Evolutionary conservation across 92 coral and sea anemone genomes (phyloP), one percentile per base, ranked within the genome.

Genomic region (Actinostola sp.): DNA sequence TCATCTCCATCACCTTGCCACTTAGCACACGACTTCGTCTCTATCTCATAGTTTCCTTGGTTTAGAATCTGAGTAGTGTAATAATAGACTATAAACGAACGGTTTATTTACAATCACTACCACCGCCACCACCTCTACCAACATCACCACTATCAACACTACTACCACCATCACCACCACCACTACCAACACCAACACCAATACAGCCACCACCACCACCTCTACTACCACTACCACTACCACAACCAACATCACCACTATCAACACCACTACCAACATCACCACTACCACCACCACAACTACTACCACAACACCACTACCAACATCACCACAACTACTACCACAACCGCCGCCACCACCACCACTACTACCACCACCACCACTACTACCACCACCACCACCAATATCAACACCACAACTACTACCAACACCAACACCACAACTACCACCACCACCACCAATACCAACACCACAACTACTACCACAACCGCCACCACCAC

Each of bases 21-120:
- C 68, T 26, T 83, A 36, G 96, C 93, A 78, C 98, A 94, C 27
- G 98, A 86, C 72, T 66, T 59, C 0, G 92, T 57, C 75, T 82
- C 86, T 30, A 94, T 67, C 52, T 62, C 73, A 50, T 84, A 63
- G 34, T 64, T 64, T 23, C 86, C 87, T 57, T 81, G 92, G 61
- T 11, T 66, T 21, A 80, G 45, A 51, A 75, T 27, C 81, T 75
- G 72, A 6, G 0, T 16, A 10, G 29, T 6, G 25, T 9, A 33
- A 27, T 6, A 9, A n/a, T n/a, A n/a, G n/a, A n/a, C n/a, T n/a
- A n/a, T n/a, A n/a, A n/a, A n/a, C n/a, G n/a, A n/a, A n/a, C n/a
- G n/a, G n/a, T n/a, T n/a, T 3, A 64, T 9, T 60, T 11, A 53
- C 21, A 7, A 13, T 25, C 59, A 53, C 13, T 28, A n/a, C 21